Conservation (phyloP, 1,140 invertebrate genomes). For the Phocides pigmalion region DNA sequence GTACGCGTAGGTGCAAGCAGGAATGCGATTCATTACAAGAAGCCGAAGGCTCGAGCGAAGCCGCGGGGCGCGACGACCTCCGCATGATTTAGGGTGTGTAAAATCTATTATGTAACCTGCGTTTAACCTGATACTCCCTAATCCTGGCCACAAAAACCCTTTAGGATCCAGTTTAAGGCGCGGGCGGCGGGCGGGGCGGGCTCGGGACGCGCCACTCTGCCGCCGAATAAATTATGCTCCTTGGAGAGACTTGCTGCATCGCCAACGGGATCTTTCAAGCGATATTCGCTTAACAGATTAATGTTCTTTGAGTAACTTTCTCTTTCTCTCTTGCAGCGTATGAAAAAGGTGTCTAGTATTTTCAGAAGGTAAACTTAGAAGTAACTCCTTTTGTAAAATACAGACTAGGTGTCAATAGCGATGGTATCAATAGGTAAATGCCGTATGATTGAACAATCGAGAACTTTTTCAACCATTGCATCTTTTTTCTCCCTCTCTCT, state of each 20-base stretch:
- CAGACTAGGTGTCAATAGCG: no score
- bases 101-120: conserved; percentile 73
- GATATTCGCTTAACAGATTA: no score
- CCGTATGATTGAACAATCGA: no score
- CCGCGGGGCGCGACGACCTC: conserved; percentile 20
- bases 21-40: neutral
- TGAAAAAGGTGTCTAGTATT: no score
- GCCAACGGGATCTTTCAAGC: conserved; percentile 1
- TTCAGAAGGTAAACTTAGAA: no score
- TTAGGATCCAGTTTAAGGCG: conserved; percentile 58
- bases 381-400: no score
- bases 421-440: no score
- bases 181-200: conserved; percentile 38
- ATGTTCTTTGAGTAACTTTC: no score
- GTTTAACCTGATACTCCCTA: conserved; percentile 72
- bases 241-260: conserved; percentile 38
- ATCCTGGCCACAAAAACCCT: conserved; percentile 70
- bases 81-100: conserved; percentile 69
- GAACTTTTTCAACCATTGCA: no score
- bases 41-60: neutral
- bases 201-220: conserved; percentile 69
- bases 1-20: neutral
- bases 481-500: no score
- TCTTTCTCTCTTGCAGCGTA: no score
- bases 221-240: conserved; percentile 74